Base-by-base conservation (phyloP, 2,888 invertebrate species). In the Caenorhabditis imperialis region DNA sequence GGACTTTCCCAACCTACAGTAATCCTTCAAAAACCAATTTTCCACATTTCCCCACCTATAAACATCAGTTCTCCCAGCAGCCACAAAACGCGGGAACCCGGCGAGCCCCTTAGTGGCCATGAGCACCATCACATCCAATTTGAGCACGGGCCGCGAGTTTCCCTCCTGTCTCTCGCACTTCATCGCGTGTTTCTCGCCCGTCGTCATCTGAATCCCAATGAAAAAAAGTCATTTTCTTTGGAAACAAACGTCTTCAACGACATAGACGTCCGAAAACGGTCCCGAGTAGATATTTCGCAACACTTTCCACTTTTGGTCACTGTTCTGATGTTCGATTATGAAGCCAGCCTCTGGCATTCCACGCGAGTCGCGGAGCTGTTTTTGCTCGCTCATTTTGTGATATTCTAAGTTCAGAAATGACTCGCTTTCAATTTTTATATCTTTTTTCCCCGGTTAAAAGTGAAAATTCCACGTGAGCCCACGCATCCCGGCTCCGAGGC, bases 241-340 rank as follows among this genome's bases (percentile, higher is more conserved):
- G 12, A 23, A 1, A 20, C 54, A 47, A 8, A 75, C 73, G 54
- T 80, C 77, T 14, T 47, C 55, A 22, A 83, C 79, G 10, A 79
- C 69, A 65, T 81, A 85, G 38, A 85, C 85, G 51, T 83, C 85
- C 18, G 81, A 82, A 63, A 85, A 85, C 12, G 84, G 84, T 22
- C 85, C 84, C 12, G 82, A 76, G 55, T 78, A 78, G 61, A 82
- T 75, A 57, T 71, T 62, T 45, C 74, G 53, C 51, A 81, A 57
- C 22, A 82, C 81, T 53, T 58, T 62, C 75, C 73, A 80, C 38
- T 72, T 75, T 37, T 60, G 62, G 61, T 67, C 75, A 54, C 63
- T 65, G 55, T 38, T 63, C 33, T 75, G 75, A 62, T 74, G 67
- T 45, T 75, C 63, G 33, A 75, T 75, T 38, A 75, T 62, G 47